A percentile compares a stretch with the other conserved stretches of the same genome.
These are phyloP conservation scores for Hydractinia symbiolongicarpus DNA, from an alignment of 30 jellyfish, hydroid and myxozoan genomes.

Conservation along the genomic window DNA sequence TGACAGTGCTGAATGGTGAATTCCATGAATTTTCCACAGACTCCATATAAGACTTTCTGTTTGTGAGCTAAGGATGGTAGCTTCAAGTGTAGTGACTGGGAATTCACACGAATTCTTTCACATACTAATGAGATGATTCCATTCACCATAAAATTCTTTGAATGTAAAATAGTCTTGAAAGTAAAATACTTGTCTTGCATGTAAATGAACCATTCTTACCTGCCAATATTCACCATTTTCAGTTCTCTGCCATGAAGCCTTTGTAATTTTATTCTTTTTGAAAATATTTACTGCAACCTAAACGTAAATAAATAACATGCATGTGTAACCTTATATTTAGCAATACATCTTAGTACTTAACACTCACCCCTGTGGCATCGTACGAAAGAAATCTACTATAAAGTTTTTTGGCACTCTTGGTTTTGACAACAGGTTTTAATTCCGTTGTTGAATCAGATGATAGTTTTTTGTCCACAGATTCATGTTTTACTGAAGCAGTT, in stretches of 20 bases:
- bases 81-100: too few relatives aligned
- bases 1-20: too few relatives aligned
- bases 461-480: too few relatives aligned
- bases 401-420: neutral
- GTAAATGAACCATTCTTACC: neutral
- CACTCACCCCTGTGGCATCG: neutral
- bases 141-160: too few relatives aligned
- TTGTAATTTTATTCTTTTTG: neutral
- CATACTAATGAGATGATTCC: too few relatives aligned
- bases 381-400: slow-evolving; percentile 2
- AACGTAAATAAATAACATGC: neutral
- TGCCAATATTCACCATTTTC: slow-evolving; percentile 7
- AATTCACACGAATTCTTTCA: too few relatives aligned
- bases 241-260: slow-evolving; percentile 12
- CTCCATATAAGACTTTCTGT: too few relatives aligned
- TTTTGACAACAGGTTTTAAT: neutral
- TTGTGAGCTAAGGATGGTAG: too few relatives aligned
- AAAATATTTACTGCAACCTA: slow-evolving; percentile 7
- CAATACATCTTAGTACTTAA: neutral
- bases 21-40: too few relatives aligned
- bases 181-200: neutral
- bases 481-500: too few relatives aligned
- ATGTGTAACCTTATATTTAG: neutral
- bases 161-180: too few relatives aligned
- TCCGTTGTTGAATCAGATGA: neutral